phyloP scores from a whole-genome alignment of 2,888 invertebrate genomes.

The Ochropleura plecta region DNA sequence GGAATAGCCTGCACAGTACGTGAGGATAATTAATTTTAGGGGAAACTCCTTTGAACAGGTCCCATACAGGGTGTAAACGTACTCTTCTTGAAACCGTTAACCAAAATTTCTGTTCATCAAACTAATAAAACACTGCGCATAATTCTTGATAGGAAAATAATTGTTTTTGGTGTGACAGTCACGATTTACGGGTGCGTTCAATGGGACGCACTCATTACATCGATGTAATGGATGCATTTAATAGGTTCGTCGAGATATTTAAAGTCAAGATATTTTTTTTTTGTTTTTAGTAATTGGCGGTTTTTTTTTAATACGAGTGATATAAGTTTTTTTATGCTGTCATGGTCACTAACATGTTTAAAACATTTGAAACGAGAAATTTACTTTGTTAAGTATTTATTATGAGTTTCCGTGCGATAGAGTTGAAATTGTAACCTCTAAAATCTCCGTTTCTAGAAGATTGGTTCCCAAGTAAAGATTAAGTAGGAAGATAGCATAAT shows the following conservation, averaged over 20 bases:
- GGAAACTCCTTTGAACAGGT: not conserved
- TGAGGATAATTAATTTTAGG: not conserved
- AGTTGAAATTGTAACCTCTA: not conserved
- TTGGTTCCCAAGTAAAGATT: not conserved
- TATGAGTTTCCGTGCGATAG: no score
- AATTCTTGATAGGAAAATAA: not conserved
- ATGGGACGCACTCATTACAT: not conserved
- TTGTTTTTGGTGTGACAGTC: not conserved
- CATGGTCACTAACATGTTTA: no score
- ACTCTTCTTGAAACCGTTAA: not conserved
- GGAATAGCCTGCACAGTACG: not conserved
- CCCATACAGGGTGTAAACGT: not conserved
- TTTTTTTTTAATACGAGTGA: no score
- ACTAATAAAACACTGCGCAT: not conserved
- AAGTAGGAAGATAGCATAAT: not conserved
- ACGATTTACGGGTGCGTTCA: not conserved
- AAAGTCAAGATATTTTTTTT: not conserved
- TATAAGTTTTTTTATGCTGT: no score
- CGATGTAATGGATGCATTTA: not conserved
- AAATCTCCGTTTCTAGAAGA: not conserved
- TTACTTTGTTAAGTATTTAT: no score
- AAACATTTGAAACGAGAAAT: no score
- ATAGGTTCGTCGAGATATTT: not conserved
- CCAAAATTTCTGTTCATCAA: not conserved
- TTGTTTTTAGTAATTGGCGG: no score